Conservation (phyloP, 2,113 vertebrate species). For the Delphinus delphis region DNA sequence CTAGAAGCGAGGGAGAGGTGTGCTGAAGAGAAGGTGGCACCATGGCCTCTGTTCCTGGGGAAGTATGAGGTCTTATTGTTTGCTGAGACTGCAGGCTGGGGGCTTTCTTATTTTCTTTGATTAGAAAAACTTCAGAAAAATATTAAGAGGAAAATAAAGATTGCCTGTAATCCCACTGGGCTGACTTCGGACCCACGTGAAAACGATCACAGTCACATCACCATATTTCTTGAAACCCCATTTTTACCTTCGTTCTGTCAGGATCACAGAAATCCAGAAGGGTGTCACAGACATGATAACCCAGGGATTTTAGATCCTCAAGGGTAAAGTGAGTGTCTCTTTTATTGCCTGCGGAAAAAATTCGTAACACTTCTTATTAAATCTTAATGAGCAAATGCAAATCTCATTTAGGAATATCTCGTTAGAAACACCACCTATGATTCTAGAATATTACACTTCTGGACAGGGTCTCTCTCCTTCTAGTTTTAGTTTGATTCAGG, state of each 20-base stretch:
- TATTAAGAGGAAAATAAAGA: neutral
- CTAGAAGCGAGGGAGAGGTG: neutral
- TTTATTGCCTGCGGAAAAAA: conserved; percentile 82
- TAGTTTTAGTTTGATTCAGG: neutral
- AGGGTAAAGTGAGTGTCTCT: conserved; percentile 90
- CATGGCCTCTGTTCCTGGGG: neutral
- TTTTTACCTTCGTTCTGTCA: conserved; percentile 89
- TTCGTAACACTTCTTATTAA: conserved; percentile 8
- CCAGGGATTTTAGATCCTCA: conserved; percentile 90
- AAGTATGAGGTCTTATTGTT: neutral
- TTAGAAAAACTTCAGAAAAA: neutral
- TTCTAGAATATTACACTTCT: neutral
- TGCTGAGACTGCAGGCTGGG: neutral
- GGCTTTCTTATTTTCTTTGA: neutral
- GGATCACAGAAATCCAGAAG: conserved; percentile 95
- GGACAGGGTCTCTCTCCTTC: neutral
- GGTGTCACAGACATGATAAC: conserved; percentile 92
- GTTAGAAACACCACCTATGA: neutral
- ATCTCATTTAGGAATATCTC: neutral
- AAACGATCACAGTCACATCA: neutral
- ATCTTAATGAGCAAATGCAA: neutral
- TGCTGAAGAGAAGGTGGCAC: neutral
- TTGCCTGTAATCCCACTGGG: neutral
- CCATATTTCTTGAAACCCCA: neutral
- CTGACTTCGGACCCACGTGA: neutral